Percentiles rank a stretch among this genome's conserved stretches.
Conservation (phyloP, 2,113 vertebrate genomes). For the Pluvialis apricaria region DNA sequence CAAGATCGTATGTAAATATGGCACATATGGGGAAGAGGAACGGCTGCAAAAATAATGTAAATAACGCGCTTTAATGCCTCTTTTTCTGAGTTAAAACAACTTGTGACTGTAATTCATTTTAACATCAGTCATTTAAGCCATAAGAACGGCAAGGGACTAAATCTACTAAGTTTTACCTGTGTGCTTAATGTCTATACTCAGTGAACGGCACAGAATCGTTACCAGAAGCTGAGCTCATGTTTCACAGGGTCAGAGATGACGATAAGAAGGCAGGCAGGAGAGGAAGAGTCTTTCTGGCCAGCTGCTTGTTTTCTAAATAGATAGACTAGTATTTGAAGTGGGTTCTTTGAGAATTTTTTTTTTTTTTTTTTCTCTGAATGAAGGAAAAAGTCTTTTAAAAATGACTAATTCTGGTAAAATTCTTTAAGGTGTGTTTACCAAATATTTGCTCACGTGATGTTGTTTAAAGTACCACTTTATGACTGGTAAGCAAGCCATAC, state of each 20-base stretch:
- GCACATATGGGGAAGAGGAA: too few species aligned
- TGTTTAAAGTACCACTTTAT: background rate
- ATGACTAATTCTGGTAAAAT: background rate
- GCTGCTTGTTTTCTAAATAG: background rate
- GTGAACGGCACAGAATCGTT: rapidly evolving
- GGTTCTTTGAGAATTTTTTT: rapidly evolving
- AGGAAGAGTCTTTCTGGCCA: background rate
- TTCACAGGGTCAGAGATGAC: background rate
- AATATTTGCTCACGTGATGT: background rate
- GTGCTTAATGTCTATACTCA: rapidly evolving
- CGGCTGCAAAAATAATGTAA: rapidly evolving
- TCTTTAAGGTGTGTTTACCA: background rate
- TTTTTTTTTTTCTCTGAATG: background rate
- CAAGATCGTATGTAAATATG: rapidly evolving
- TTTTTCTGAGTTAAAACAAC: background rate
- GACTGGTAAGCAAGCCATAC: rapidly evolving
- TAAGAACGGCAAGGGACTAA: background rate
- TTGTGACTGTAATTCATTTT: rapidly evolving
- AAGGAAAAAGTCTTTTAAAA: background rate
- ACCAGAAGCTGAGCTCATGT: background rate
- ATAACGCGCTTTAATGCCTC: rapidly evolving
- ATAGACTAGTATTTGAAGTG: background rate
- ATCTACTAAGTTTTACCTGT: rapidly evolving
- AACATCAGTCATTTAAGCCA: background rate
- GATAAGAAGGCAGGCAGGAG: rapidly evolving